Conservation (phyloP, 1,140 invertebrate genomes). For the Eurytemora carolleeae region DNA sequence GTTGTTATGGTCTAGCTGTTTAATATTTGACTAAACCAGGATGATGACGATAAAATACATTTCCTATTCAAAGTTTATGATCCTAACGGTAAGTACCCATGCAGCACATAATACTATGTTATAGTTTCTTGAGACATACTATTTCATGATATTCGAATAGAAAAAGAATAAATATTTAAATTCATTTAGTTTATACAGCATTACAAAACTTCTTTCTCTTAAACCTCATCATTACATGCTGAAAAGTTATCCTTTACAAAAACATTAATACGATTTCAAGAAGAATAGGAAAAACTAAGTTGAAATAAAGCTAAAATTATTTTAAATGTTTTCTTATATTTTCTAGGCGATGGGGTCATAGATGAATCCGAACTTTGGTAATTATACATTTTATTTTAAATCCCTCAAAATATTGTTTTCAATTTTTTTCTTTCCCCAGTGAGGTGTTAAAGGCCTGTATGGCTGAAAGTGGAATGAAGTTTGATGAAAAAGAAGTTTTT, state of each 20-base stretch:
- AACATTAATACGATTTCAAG: not conserved
- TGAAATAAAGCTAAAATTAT: not conserved
- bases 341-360: not conserved
- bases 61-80: conserved; percentile 87
- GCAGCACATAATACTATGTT: no score
- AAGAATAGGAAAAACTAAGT: not conserved
- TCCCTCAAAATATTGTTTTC: conserved; percentile 61
- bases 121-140: no score
- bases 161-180: not conserved
- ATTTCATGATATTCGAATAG: not conserved
- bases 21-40: no score
- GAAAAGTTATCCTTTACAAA: not conserved
- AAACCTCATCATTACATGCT: no score
- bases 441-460: conserved; percentile 78
- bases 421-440: conserved; percentile 62
- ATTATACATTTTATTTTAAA: conserved; percentile 3
- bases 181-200: no score
- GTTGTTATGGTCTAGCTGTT: no score
- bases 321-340: not conserved
- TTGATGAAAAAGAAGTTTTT: conserved; percentile 65
- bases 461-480: conserved; percentile 80
- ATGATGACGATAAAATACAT: conserved; percentile 66
- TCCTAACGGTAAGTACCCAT: conserved; percentile 61
- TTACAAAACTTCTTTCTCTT: not conserved
- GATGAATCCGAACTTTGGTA: not conserved